Evolutionary conservation across 2,888 invertebrate genomes (phyloP), one percentile per base, ranked within the genome.

Genomic region (Polydrusus tereticollis): DNA sequence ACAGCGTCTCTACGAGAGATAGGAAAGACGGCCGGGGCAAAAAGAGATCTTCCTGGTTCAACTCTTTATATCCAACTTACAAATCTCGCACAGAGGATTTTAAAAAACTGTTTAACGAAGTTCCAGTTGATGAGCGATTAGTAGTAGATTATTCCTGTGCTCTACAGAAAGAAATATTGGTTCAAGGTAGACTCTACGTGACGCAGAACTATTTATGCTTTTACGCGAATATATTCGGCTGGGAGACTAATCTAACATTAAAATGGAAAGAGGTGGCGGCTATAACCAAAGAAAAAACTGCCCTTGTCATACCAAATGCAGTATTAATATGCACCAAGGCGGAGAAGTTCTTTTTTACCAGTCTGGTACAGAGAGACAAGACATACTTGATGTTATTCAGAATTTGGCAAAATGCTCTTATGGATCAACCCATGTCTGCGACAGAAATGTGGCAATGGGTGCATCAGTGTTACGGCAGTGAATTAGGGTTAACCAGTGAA

Each of bases 111-210:
- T 98, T 98, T 86, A 96, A 95, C 84, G 95, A 95, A 72, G 90
- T 98, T 76, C 97, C 97, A 0, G 91, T 92, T 73, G 95, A 96
- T 81, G 97, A 98, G 85, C 88, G 97, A 79, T 90, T 98, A 77
- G 93, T 98, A 84, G 97, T 97, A 98, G 98, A 98, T 88, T 99
- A 98, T 87, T 96, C 98, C 14, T 98, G 98, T 88, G 98, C 98
- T 7, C 88, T 98, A 45, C 98, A 98, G 85, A 94, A 95, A 83
- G 98, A 99, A 84, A 98, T 99, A 82, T 88, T 99, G 74, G 94
- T 95, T 6, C 99, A 99, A 84, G 99, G 99, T 14, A 91, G 98
- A 23, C 89, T 99, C 80, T 99, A 98, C 87, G 94, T 98, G 57
- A 96, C 98, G 0, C 96, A 96, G 87, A 95, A 95, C 86, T 96